Base-by-base conservation (phyloP, 2,113 vertebrate species). In the Burhinus oedicnemus region DNA sequence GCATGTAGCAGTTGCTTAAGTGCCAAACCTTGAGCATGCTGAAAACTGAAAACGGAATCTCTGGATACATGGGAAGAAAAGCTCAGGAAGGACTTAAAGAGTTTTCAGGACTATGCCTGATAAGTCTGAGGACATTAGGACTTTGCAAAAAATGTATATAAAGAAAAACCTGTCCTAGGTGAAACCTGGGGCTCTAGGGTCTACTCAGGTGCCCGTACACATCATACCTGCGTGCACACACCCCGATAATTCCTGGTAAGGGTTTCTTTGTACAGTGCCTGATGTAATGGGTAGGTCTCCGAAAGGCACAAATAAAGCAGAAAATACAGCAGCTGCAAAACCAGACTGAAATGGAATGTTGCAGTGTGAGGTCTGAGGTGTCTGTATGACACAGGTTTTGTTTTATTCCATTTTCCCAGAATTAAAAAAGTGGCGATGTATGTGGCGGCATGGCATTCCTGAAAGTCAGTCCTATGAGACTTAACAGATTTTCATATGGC, bases 211-310 rank as follows among this genome's bases (percentile, higher is more conserved):
- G 40, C 15, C n/a, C n/a, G n/a, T n/a, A 12, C 15, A 14, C 12
- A 4, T 3, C 27, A 1, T 9, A 17, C 13, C 1, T 4, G 9
- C 9, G 1, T 14, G 30, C n/a, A 5, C 27, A 5, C 8, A 3
- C 32, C 20, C 8, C 57, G 4, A 0, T 11, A 15, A 36, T 18
- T 55, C 83, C 71, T 19, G 19, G 44, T 25, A 7, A 22, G 16
- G 25, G 15, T 22, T 54, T 58, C 57, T 25, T 57, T 42, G 44
- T 32, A 14, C 23, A 6, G 38, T 27, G 45, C 17, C 40, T 66
- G 38, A 65, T 66, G 18, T 15, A 15, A 42, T 61, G 40, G 30
- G 22, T 11, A 5, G 30, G 11, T 36, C 22, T 54, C 12, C 15
- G 65, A 52, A 47, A 65, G 27, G 27, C 57, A 42, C 40, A 10